Conservation (phyloP, 2,888 invertebrate genomes). For the Torymus auratus region DNA sequence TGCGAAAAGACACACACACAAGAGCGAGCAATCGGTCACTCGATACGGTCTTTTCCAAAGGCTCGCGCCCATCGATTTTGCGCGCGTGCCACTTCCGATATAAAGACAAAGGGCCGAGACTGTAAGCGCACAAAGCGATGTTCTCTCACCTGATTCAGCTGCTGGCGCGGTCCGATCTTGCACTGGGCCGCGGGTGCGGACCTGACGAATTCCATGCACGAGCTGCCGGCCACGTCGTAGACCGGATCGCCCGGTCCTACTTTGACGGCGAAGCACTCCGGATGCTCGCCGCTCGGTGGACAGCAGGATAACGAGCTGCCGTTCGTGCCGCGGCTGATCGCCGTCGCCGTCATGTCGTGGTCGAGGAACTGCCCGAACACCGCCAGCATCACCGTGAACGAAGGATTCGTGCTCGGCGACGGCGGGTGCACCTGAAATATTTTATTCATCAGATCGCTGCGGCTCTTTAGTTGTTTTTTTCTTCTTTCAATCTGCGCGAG, state of each 20-base stretch:
- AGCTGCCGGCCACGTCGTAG: slow-evolving; percentile 82
- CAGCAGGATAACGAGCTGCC: slow-evolving; percentile 87
- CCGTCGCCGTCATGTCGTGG: slow-evolving; percentile 92
- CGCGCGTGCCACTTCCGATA: too few relatives aligned
- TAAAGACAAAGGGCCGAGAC: not conserved
- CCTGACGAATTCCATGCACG: slow-evolving; percentile 91
- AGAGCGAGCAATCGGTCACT: not conserved
- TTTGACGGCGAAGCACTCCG: slow-evolving; percentile 88
- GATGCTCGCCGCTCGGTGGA: slow-evolving; percentile 78
- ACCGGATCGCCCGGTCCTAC: slow-evolving; percentile 84
- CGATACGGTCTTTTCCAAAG: not conserved
- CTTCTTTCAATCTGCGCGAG: too few relatives aligned
- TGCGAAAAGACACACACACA: not conserved
- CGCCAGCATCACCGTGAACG: slow-evolving; percentile 90
- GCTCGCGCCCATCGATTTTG: not conserved
- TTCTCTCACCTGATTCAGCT: slow-evolving; percentile 86
- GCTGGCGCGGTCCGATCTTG: slow-evolving; percentile 88
- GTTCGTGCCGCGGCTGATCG: slow-evolving; percentile 84
- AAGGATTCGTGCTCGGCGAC: slow-evolving; percentile 84
- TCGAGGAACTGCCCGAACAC: slow-evolving; percentile 94
- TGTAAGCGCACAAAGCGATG: slow-evolving; percentile 1
- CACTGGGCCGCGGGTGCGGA: slow-evolving; percentile 89
- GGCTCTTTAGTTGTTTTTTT: too few relatives aligned
- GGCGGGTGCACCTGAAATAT: slow-evolving; percentile 82
- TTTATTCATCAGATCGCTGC: not conserved